phyloP scores from a whole-genome alignment of 2,888 invertebrate genomes.

The Eupithecia inturbata region DNA sequence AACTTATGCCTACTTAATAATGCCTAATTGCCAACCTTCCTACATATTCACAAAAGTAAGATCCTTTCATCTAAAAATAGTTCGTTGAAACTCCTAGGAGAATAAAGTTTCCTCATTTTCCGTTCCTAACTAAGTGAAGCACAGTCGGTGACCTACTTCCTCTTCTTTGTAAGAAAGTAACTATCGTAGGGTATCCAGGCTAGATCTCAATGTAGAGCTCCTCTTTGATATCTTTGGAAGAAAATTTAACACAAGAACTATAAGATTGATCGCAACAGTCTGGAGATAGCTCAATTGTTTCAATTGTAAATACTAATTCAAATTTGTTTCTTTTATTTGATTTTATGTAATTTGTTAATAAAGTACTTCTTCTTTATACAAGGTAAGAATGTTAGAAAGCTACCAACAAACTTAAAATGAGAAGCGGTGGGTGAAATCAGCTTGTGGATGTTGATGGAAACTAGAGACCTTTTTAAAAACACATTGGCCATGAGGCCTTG shows the following conservation, averaged over 20 bases:
- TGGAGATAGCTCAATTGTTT: too few species aligned
- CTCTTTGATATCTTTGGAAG: background rate
- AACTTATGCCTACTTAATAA: too few species aligned
- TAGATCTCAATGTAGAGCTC: conserved; percentile 10
- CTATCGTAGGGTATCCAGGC: background rate
- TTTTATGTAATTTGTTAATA: too few species aligned
- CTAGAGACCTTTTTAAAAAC: too few species aligned
- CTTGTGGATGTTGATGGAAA: background rate
- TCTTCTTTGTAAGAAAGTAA: conserved; percentile 19
- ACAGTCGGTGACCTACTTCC: conserved; percentile 30
- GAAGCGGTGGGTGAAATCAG: background rate
- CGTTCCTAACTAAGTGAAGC: conserved; percentile 15
- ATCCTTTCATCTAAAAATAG: background rate
- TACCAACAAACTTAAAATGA: background rate
- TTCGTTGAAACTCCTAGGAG: conserved; percentile 23
- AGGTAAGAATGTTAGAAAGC: background rate
- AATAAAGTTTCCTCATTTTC: conserved; percentile 27
- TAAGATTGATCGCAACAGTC: too few species aligned
- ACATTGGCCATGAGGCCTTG: too few species aligned
- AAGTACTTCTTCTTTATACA: background rate
- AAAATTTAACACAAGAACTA: background rate
- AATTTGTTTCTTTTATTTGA: too few species aligned
- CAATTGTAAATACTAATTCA: too few species aligned
- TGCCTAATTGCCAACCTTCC: background rate
- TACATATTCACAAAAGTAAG: background rate